Evolutionary conservation across 1,140 invertebrate genomes (phyloP), one percentile per base, ranked within the genome.

Genomic region (Apolygus lucorum): DNA sequence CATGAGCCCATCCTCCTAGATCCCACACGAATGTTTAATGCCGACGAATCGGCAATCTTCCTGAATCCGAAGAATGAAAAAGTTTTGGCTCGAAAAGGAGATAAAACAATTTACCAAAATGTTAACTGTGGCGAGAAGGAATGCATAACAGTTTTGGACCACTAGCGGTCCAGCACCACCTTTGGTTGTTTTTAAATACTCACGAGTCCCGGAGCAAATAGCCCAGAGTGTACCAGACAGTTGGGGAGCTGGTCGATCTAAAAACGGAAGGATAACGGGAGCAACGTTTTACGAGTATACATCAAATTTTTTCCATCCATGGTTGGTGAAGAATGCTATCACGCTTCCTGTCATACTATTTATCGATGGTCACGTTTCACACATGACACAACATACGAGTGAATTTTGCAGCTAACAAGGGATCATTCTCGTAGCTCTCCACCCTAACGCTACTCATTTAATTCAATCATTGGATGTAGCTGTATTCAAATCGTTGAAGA

Each of bases 401-500:
- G 71, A 77, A 11, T 80, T 80, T 73, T 82, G 81, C 67, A 49
- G 34, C 0, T 70, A 76, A 67, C 78, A 80, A 65, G 70, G 71
- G 52, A 81, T 82, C 21, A 72, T 78, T 24, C 70, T 81, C 26
- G 68, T 81, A n/a, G 74, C 77, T 8, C 69, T 81, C 4, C 76
- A 75, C 49, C 79, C 79, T 17, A 81, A 81, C 73, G 72, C 77
- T 1, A 81, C 79, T 2, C 79, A 81, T 70, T 74, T 81, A 17
- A 52, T 80, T 1, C 79, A 81, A 73, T 79, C 80, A 13, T 63
- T 76, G 52, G 80, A 80, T 74, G 76, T 81, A 1, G 69, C 74
- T 0, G 75, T 78, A 49, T 80, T 81, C 73, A 52, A 70, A 0
- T 72, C 78, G 26, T 65, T 78, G 8, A 80, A 81, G 74, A 64